A percentile compares a stretch with the other conserved stretches of the same genome.
phyloP scores from a whole-genome alignment of 1,140 invertebrate species.

The Charaxes varanes region DNA sequence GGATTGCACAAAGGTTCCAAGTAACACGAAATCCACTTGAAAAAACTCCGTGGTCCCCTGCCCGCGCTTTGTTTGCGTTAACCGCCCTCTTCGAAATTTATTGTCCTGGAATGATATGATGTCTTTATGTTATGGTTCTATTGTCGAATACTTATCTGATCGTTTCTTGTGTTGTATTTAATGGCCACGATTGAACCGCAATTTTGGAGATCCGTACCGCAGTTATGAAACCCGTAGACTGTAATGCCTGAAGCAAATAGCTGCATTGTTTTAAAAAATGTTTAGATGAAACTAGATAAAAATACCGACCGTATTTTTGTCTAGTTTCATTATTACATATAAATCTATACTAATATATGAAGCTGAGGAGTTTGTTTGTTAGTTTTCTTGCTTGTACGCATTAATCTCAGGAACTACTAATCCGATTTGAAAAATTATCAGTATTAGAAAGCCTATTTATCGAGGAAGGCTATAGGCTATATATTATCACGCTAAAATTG shows the following conservation, averaged over 20 bases:
- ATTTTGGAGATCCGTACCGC: not conserved
- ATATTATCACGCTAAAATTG: too few relatives aligned
- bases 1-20: conserved; percentile 38
- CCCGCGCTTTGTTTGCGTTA: conserved; percentile 54
- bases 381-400: too few relatives aligned
- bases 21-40: conserved; percentile 38
- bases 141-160: conserved; percentile 68
- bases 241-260: not conserved
- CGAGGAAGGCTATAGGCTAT: too few relatives aligned
- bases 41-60: conserved; percentile 49
- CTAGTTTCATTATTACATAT: too few relatives aligned
- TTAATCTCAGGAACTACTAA: too few relatives aligned
- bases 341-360: too few relatives aligned
- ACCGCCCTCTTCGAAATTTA: conserved; percentile 64
- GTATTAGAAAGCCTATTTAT: too few relatives aligned
- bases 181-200: conserved; percentile 40
- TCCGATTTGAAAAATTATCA: too few relatives aligned
- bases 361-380: too few relatives aligned
- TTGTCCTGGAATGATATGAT: conserved; percentile 67
- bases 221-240: not conserved
- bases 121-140: conserved; percentile 62
- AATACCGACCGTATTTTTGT: too few relatives aligned
- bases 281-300: too few relatives aligned
- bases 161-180: conserved; percentile 50
- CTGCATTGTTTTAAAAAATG: too few relatives aligned